phyloP scores from a whole-genome alignment of 1,140 invertebrate genomes.

The Formica exsecta region DNA sequence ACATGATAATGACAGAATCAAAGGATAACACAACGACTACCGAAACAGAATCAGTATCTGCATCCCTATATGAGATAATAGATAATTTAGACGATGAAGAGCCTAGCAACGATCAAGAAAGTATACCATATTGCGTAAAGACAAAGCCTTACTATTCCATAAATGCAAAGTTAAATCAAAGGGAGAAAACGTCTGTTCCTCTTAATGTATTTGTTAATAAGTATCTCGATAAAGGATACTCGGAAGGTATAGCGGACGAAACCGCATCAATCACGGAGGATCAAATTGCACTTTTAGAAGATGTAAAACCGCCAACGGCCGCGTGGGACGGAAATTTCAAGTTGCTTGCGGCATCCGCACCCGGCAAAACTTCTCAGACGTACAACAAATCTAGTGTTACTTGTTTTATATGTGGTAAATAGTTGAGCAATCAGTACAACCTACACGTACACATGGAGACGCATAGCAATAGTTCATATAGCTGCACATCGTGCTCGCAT shows the following conservation, averaged over 20 bases:
- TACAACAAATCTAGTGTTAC: conserved; percentile 88
- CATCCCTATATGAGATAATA: conserved; percentile 65
- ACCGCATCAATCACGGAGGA: conserved; percentile 64
- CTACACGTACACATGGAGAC: conserved; percentile 95
- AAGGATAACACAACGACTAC: conserved; percentile 69
- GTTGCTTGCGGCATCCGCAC: conserved; percentile 76
- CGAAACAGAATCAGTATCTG: conserved; percentile 71
- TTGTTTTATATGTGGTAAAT: conserved; percentile 95
- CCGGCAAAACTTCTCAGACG: conserved; percentile 76
- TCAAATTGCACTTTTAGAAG: conserved; percentile 74
- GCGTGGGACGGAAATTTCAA: conserved; percentile 82
- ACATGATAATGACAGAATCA: conserved; percentile 74
- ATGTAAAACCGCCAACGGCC: conserved; percentile 77
- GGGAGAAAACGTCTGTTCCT: conserved; percentile 78
- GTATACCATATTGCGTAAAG: conserved; percentile 83
- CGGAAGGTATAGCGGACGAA: conserved; percentile 69
- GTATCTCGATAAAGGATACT: conserved; percentile 68
- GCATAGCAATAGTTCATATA: conserved; percentile 93
- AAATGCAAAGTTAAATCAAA: conserved; percentile 84
- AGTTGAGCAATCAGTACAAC: conserved; percentile 96
- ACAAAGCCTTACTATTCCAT: conserved; percentile 86
- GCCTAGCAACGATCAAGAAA: conserved; percentile 78
- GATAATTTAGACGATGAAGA: conserved; percentile 73
- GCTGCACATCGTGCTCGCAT: conserved; percentile 94
- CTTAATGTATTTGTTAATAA: conserved; percentile 64